phyloP scores from a whole-genome alignment of 2,113 vertebrate genomes.

The Oryctolagus cuniculus region DNA sequence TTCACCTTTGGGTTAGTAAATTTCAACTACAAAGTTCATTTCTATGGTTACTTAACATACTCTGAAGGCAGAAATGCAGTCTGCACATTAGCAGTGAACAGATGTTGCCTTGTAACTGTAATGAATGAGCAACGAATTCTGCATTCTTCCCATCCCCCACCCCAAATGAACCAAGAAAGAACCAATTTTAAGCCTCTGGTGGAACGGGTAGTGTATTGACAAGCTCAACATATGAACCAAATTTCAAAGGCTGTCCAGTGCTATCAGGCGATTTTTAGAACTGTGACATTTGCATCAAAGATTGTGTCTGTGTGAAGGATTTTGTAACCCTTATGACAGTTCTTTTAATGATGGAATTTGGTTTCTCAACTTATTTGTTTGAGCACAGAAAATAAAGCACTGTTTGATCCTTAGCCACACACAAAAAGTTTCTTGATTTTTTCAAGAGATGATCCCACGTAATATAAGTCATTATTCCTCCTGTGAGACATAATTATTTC shows the following conservation, averaged over 20 bases:
- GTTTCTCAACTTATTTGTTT: conserved; percentile 68
- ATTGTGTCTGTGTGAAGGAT: conserved; percentile 70
- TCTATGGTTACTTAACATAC: conserved; percentile 76
- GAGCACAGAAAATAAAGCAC: conserved; percentile 68
- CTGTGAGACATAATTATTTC: conserved; percentile 65
- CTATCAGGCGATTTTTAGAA: conserved; percentile 54
- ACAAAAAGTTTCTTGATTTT: conserved; percentile 64
- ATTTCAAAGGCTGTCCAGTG: conserved; percentile 69
- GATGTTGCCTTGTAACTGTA: conserved; percentile 79
- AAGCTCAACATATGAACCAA: conserved; percentile 68
- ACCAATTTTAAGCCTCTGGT: conserved; percentile 73
- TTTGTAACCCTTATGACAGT: conserved; percentile 66
- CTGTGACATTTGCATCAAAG: conserved; percentile 73
- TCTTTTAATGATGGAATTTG: conserved; percentile 69
- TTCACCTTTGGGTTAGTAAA: conserved; percentile 55
- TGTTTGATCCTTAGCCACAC: conserved; percentile 73
- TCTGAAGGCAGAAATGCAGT: conserved; percentile 63
- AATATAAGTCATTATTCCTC: conserved; percentile 62
- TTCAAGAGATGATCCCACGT: not conserved
- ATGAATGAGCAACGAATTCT: conserved; percentile 76
- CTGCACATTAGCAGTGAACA: conserved; percentile 69
- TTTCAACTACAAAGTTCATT: conserved; percentile 60
- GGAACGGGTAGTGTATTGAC: conserved; percentile 58
- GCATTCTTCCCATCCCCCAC: conserved; percentile 18
- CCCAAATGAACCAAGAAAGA: conserved; percentile 73